Evolutionary conservation across 1,140 invertebrate genomes (phyloP), one percentile per base, ranked within the genome.

Genomic region (Drosophila pachea): DNA sequence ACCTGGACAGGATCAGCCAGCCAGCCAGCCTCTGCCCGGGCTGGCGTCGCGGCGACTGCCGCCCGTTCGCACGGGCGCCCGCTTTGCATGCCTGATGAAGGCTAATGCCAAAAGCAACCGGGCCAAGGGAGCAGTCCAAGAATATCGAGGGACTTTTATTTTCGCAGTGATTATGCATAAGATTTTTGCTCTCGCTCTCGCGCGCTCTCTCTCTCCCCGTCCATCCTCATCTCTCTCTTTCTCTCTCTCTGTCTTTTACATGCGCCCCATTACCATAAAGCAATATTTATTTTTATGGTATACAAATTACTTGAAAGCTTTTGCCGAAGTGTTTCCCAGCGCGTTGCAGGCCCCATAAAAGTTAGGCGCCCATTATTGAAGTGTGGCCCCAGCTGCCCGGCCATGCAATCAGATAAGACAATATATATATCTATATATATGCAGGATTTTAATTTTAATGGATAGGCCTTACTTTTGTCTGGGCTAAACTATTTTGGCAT

Each of bases 71-170:
- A n/a, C n/a, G n/a, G 64, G 74, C 78, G 71, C 78, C 78, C 29
- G 50, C 58, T 86, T 79, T 86, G 79, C 79, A 86, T 84, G 73
- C 81, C 75, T 40, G 71, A 74, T 70, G 71, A 74, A 60, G 52
- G 36, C 59, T 69, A 69, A 71, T 74, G 64, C 70, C 70, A 52
- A 84, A 75, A 83, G 72, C 6, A 6, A 12, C 7, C n/a, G 7
- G 14, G 5, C 5, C 1, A 14, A 42, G 22, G 22, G 22, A 12
- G 40, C 12, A 14, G 4, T 7, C 14, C 12, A 14, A 11, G 40
- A 42, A 42, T 43, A 45, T 35, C 40, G 58, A 38, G 7, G 43
- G 36, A 35, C 35, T 48, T 56, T 40, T 35, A 14, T 33, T 35
- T 35, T 16, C 14, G 48, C 49, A 36, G 14, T 43, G 52, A 36